Percentiles rank a stretch among this genome's conserved stretches.
Conservation (phyloP, 2,113 vertebrate genomes). For the Natator depressus region DNA sequence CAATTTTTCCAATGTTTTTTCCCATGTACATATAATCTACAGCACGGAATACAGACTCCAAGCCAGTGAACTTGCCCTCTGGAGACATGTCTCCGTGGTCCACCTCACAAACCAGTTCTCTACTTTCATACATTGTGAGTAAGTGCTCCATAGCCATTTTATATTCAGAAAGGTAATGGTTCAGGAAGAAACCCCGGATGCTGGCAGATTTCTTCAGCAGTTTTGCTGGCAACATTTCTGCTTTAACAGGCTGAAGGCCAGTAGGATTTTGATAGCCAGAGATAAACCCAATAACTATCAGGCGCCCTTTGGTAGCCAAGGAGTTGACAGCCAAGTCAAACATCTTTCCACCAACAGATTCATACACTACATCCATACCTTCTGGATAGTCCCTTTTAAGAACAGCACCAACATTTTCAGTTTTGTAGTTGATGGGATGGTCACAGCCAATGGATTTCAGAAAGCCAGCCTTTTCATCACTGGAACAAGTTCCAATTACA, state of each 20-base stretch:
- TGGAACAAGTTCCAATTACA: constrained; percentile 92
- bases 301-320: constrained; percentile 85
- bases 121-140: constrained; percentile 83
- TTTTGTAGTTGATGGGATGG: constrained; percentile 87
- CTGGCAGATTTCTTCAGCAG: constrained; percentile 92
- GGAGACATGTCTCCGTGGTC: constrained; percentile 84
- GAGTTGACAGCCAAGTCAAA: constrained; percentile 86
- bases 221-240: constrained; percentile 83
- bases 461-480: constrained; percentile 87
- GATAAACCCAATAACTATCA: constrained; percentile 93
- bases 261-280: constrained; percentile 87
- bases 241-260: constrained; percentile 83
- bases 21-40: constrained; percentile 94
- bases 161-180: constrained; percentile 86
- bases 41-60: constrained; percentile 91
- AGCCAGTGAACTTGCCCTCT: constrained; percentile 86
- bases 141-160: constrained; percentile 83
- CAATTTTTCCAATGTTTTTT: constrained; percentile 93
- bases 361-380: constrained; percentile 91
- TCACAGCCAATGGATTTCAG: constrained; percentile 92
- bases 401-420: constrained; percentile 80
- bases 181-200: constrained; percentile 90
- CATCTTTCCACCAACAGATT: constrained; percentile 89
- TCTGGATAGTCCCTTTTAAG: constrained; percentile 84
- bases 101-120: constrained; percentile 89